These are phyloP conservation scores for Pteruthius melanotis DNA, from an alignment of 2,113 vertebrate genomes.

Conservation along the genomic window DNA sequence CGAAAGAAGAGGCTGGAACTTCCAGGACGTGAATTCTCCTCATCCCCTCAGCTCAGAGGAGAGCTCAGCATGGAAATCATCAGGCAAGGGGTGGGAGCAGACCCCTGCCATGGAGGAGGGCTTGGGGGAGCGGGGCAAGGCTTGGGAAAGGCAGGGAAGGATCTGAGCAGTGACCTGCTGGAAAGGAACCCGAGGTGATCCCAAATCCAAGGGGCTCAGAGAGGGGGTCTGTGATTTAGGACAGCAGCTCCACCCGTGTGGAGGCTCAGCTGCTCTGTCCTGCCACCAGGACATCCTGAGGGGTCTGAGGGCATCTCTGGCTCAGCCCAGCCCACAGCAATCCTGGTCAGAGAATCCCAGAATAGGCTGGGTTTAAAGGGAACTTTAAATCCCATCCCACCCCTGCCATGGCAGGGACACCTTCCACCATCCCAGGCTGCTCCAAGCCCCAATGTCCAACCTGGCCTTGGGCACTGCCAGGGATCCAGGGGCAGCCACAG, in stretches of 20 bases:
- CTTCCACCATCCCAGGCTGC: neutral
- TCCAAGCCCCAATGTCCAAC: neutral
- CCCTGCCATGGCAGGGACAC: neutral
- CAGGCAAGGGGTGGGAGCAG: neutral
- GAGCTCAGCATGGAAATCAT: neutral
- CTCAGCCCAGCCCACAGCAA: neutral
- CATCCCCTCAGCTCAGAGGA: neutral
- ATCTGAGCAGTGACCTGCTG: neutral
- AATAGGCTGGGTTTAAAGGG: neutral
- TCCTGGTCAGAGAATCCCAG: neutral
- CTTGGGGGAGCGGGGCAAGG: rapidly evolving
- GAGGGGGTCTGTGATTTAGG: neutral
- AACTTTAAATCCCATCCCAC: rapidly evolving
- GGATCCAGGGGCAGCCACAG: neutral
- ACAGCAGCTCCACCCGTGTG: rapidly evolving
- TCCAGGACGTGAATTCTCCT: conserved; percentile 28
- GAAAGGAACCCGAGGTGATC: neutral
- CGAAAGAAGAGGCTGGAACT: conserved; percentile 2
- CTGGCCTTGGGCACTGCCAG: neutral
- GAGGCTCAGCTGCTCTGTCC: neutral
- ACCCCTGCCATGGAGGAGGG: neutral
- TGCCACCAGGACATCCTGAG: neutral
- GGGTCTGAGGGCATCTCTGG: neutral
- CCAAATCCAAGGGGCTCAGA: neutral
- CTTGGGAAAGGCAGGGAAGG: neutral